Base-by-base conservation (phyloP, 2,888 invertebrate genomes). In the Cosmia trapezina region DNA sequence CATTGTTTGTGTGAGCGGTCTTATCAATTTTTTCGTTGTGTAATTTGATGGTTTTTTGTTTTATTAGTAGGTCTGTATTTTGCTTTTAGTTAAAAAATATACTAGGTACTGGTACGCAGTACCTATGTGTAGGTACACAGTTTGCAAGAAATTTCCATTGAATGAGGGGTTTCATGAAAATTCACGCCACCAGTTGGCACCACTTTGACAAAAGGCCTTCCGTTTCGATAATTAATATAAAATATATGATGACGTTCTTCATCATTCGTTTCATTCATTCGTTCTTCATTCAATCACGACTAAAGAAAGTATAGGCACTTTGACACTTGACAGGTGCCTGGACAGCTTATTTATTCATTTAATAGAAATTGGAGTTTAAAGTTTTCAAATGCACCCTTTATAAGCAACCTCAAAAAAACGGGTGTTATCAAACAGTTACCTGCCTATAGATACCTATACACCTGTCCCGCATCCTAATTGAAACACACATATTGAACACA, bases 1-100 rank as follows among this genome's bases (percentile, higher is more conserved):
- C 70, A 87, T 87, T 87, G 86, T 86, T 83, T 75, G 85, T 66
- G 41, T 72, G 57, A 75, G 69, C 59, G 59, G 57, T 51, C 70
- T 81, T 86, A 78, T 86, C 64, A 78, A 66, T 73, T 73, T 67
- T 63, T 59, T 56, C 19, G 47, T 81, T 84, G 72, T 74, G 76
- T 78, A 81, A 81, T 78, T 56, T 71, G 57, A 14, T 70, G 9
- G 14, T 47, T 41, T 33, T 63, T 53, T 75, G 33, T 47, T 56
- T 47, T 57, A n/a, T 9, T 62, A 8, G 7, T 19, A 28, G 49
- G 49, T 28, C 17, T 19, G 11, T 6, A 17, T 28, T 45, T 51
- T 4, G 11, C n/a, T 51, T 51, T 49, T n/a, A n/a, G 0, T 47
- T 19, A 8, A 19, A 49, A 47, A 49, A 19, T 37, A 19, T 8